Evolutionary conservation across 2,888 invertebrate species (phyloP), one percentile per base, ranked within the genome.

Genomic region (Conus canariensis): DNA sequence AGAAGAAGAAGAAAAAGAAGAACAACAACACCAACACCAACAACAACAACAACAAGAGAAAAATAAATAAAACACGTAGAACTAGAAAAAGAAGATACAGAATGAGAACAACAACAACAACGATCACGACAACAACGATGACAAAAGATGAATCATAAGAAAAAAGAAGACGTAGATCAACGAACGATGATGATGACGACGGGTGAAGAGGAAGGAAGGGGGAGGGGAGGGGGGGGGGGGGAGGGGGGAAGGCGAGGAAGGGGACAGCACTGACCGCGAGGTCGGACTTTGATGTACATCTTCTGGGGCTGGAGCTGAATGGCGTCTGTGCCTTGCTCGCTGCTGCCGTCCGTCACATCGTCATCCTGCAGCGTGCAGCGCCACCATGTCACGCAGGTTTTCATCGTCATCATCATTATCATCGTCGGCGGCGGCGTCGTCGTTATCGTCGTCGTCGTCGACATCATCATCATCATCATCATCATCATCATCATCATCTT

Each of bases 231-330:
- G 22, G 70, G 22, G 70, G 19, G n/a, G 22, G 70, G 19, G n/a
- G 19, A 1, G 14, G 70, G 8, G 70, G 22, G 70, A n/a, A n/a
- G 22, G 70, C 14, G 70, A 19, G 70, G 19, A 22, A 70, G 8
- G 4, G 22, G 70, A 70, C 25, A 77, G 30, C 7, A 83, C 83
- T 45, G 14, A 88, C 88, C 88, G 0, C 95, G 94, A 88, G 96
- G 96, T 86, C 96, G 90, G 45, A 96, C 93, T 77, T 94, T 94
- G 77, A 96, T 93, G 25, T 93, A 92, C 90, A 96, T 93, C 87
- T 93, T 93, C 91, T 96, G 96, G 10, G 96, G 96, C 30, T 89
- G 88, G 19, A 91, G 85, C 64, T 92, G 92, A 0, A 91, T 88
- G 67, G 91, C 90, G 6, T 90, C 90, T 4, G 19, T 56, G 0